phyloP scores from a whole-genome alignment of 2,888 invertebrate genomes.

The Hipparchia sbordonii region DNA sequence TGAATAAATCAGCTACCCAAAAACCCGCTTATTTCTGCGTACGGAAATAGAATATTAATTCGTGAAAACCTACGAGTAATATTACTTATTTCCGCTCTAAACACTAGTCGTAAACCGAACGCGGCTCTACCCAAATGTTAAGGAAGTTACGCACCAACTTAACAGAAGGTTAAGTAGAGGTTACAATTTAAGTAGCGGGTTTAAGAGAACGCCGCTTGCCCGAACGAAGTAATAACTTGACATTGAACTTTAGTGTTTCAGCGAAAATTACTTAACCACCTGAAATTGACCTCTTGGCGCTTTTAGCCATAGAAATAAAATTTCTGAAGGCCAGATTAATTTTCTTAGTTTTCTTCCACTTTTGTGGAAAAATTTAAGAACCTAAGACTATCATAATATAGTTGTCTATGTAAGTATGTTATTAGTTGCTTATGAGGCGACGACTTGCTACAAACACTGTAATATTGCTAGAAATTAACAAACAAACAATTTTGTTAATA shows the following conservation, averaged over 20 bases:
- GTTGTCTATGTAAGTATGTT: no score
- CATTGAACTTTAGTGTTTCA: neutral
- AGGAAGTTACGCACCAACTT: neutral
- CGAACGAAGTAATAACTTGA: neutral
- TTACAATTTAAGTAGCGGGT: neutral
- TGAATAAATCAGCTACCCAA: neutral
- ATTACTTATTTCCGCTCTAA: neutral
- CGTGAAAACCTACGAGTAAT: neutral
- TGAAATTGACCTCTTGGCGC: no score
- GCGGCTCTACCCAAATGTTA: neutral
- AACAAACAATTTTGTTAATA: no score
- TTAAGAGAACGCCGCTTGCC: neutral
- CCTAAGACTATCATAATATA: no score
- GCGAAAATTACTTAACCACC: no score
- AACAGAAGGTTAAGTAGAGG: neutral
- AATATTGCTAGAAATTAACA: no score
- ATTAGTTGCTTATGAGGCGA: no score
- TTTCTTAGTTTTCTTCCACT: no score
- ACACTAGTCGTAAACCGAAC: neutral
- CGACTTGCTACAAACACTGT: no score
- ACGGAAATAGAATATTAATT: conserved; percentile 1
- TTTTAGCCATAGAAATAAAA: no score
- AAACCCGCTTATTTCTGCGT: neutral
- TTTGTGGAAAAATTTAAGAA: no score
- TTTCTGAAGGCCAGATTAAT: no score